Evolutionary conservation across 2,797 vertebrate genomes (phyloP).

Genomic region (Kryptolebias ocellatus): DNA sequence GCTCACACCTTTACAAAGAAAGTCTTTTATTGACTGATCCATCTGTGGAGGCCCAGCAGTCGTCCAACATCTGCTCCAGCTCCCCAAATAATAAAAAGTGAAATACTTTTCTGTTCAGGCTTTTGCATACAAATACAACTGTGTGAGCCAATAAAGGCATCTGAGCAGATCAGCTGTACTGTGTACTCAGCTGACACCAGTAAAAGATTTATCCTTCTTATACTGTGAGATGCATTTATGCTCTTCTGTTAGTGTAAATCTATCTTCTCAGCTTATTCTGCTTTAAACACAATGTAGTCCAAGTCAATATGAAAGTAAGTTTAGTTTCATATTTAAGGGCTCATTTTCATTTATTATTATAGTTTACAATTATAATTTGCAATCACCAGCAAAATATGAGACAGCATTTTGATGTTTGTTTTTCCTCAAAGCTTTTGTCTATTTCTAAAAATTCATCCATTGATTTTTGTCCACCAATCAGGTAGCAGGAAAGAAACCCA

Average conservation of each 20-base stretch:
- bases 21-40: conserved; percentile 20
- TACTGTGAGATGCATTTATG: not conserved
- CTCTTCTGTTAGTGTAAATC: not conserved
- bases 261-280: no score
- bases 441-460: no score
- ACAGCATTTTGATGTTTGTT: no score
- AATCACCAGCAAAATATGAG: no score
- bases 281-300: no score
- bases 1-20: not conserved
- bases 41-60: conserved; percentile 39
- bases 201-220: conserved; percentile 1
- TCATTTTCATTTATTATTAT: no score
- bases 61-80: conserved; percentile 12
- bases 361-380: no score
- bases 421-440: no score
- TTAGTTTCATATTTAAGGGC: no score
- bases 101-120: conserved; percentile 30
- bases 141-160: conserved; percentile 23
- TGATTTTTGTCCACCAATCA: no score
- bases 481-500: no score
- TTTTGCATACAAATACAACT: conserved; percentile 54
- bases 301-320: not conserved
- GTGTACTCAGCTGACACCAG: conserved; percentile 6
- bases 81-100: conserved; percentile 21
- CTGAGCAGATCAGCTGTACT: conserved; percentile 23